These are phyloP conservation scores for Antechinus stuartii DNA, from an alignment of 2,113 vertebrate genomes.

Conservation along the genomic window DNA sequence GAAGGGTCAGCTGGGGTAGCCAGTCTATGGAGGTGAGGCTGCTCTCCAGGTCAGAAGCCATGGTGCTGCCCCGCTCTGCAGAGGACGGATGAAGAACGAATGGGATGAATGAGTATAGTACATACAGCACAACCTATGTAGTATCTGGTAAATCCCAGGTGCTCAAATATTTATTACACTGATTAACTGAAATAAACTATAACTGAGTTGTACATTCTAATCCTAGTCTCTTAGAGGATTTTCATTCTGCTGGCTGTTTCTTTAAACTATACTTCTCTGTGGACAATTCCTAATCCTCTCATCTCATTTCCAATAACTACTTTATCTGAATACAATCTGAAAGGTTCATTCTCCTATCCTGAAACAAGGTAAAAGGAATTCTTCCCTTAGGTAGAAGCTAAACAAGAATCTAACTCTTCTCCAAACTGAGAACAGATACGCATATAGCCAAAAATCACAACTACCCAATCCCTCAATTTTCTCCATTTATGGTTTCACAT, in stretches of 20 bases:
- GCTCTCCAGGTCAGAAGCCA: conserved; percentile 96
- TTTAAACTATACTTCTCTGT: not conserved
- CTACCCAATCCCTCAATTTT: conserved; percentile 10
- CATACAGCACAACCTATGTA: not conserved
- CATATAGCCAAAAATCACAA: too few relatives aligned
- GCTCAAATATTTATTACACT: not conserved
- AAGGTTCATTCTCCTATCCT: not conserved
- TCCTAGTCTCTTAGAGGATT: conserved; percentile 3
- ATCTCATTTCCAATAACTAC: not conserved
- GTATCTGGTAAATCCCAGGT: not conserved
- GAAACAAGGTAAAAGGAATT: not conserved
- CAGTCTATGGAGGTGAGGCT: conserved; percentile 99
- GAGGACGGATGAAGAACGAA: conserved; percentile 49
- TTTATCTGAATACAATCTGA: not conserved
- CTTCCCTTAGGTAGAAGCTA: not conserved
- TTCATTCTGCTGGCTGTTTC: not conserved
- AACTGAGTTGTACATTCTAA: not conserved
- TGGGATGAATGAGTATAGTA: fast-evolving
- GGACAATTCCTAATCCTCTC: not conserved
- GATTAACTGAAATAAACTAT: not conserved
- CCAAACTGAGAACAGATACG: not conserved
- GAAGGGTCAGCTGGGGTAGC: conserved; percentile 95
- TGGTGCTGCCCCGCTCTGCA: conserved; percentile 80
- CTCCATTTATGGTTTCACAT: conserved; percentile 6
- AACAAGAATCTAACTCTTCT: not conserved